Base-by-base conservation (phyloP, 2,797 vertebrate genomes). In the Gila robusta region DNA sequence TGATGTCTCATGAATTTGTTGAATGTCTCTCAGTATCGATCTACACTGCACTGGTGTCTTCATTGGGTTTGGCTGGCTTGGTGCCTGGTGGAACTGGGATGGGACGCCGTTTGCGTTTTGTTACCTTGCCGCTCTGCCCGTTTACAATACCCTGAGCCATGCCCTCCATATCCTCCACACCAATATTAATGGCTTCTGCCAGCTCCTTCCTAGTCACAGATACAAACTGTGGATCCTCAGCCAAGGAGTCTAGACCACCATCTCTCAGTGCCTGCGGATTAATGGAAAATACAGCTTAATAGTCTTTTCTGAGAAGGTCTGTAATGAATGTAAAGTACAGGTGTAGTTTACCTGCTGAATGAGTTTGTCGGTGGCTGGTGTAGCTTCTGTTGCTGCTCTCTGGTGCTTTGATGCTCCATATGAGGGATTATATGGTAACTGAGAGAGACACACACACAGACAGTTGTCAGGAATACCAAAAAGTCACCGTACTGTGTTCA, bases 271-370 rank as follows among this genome's bases (percentile, higher is more conserved):
- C 96, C 98, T 99, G 91, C 79, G 23, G 54, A 73, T 47, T 72
- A 5, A 52, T 26, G 23, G 14, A 81, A 44, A 84, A 81, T 32
- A 32, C 56, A 26, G 1, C 44, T 9, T 83, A 72, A 71, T 10
- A 5, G n/a, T 12, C 17, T 35, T 47, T 56, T 4, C 21, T 14
- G 41, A 44, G 76, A 71, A 59, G 17, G 26, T 70, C 21, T 6
- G 47, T 39, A 28, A n/a, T 71, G 19, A n/a, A 35, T 62, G 6
- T 37, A 2, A 12, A 47, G 12, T 7, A 19, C 3, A 32, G 12
- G 47, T 56, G 32, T 41, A 23, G 10, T 91, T 94, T 89, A 98
- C 98, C 96, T 98, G 93, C 67, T 95, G 95, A 82, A 98, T 94
- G 21, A 98, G 95, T 86, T 93, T 93, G 90, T 96, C 94, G 1